phyloP scores from a whole-genome alignment of 2,797 vertebrate species.

The Scleropages formosus region DNA sequence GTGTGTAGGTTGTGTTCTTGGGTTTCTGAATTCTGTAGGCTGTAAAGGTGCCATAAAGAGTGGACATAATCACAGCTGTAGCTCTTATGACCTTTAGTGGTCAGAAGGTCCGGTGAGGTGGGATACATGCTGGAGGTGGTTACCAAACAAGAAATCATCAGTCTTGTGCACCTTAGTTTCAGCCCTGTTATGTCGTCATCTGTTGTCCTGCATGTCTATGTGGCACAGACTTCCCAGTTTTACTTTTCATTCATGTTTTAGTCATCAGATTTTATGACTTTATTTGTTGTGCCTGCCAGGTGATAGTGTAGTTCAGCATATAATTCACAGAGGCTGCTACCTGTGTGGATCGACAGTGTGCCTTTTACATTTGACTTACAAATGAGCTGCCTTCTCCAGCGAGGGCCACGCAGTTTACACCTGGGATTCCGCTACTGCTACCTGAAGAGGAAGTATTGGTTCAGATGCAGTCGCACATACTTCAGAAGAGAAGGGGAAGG shows the following conservation, averaged over 20 bases:
- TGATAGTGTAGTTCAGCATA: conserved; percentile 44
- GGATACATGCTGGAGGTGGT: too few relatives aligned
- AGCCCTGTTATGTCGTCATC: not conserved
- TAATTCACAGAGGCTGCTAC: conserved; percentile 51
- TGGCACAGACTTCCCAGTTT: conserved; percentile 29
- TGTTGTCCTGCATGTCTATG: too few relatives aligned
- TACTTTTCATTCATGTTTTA: conserved; percentile 39
- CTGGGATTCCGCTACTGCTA: not conserved
- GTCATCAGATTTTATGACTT: conserved; percentile 39
- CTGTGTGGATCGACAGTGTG: not conserved
- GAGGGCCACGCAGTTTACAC: not conserved
- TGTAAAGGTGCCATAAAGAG: too few relatives aligned
- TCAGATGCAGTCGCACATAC: not conserved
- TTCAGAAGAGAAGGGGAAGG: too few relatives aligned
- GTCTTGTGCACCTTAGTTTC: not conserved
- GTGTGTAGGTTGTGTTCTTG: not conserved
- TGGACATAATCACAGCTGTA: too few relatives aligned
- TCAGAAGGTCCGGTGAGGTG: too few relatives aligned
- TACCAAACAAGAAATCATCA: not conserved
- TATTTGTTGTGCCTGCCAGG: conserved; percentile 42
- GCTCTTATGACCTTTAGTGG: too few relatives aligned
- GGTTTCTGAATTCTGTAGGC: too few relatives aligned
- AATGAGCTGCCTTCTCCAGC: conserved; percentile 39
- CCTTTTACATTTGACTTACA: conserved; percentile 59
- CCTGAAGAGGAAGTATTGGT: not conserved